These are phyloP conservation scores for Brachyptera putata DNA, from an alignment of 2,888 invertebrate species.

Conservation along the genomic window DNA sequence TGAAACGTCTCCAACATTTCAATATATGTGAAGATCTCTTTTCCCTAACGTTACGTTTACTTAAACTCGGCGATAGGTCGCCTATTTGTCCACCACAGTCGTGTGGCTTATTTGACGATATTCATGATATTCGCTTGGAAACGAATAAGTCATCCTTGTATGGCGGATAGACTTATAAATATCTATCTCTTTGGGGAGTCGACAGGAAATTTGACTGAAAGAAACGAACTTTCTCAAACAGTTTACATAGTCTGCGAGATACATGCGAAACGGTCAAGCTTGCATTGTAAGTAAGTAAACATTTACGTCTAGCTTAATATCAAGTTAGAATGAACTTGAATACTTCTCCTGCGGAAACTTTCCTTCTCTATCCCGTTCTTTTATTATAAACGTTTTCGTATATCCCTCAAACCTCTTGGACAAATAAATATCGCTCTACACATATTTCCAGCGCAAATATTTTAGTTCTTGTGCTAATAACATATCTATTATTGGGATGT, in stretches of 20 bases:
- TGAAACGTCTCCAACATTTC: constrained; percentile 3
- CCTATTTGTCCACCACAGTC: neutral
- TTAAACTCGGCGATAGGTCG: neutral
- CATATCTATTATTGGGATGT: too few species aligned
- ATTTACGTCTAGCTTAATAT: neutral
- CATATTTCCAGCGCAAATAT: too few species aligned
- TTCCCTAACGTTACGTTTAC: neutral
- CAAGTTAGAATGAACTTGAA: neutral
- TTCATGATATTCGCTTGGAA: constrained; percentile 24
- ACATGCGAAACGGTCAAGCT: neutral
- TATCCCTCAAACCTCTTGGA: too few species aligned
- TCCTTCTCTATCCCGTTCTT: too few species aligned
- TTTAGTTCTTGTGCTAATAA: too few species aligned
- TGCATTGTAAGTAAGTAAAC: neutral
- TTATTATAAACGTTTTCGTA: too few species aligned
- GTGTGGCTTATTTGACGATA: constrained; percentile 1
- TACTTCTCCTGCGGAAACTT: too few species aligned
- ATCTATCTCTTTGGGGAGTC: constrained; percentile 23
- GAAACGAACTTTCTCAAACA: constrained; percentile 15
- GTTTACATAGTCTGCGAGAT: constrained; percentile 21
- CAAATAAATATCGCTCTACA: too few species aligned
- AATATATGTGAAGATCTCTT: constrained; percentile 10
- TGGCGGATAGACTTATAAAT: constrained; percentile 25
- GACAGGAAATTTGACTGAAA: constrained; percentile 29
- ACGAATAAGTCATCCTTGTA: constrained; percentile 20